phyloP scores from a whole-genome alignment of 1,140 invertebrate genomes.

The Drosophila subpulchrella region DNA sequence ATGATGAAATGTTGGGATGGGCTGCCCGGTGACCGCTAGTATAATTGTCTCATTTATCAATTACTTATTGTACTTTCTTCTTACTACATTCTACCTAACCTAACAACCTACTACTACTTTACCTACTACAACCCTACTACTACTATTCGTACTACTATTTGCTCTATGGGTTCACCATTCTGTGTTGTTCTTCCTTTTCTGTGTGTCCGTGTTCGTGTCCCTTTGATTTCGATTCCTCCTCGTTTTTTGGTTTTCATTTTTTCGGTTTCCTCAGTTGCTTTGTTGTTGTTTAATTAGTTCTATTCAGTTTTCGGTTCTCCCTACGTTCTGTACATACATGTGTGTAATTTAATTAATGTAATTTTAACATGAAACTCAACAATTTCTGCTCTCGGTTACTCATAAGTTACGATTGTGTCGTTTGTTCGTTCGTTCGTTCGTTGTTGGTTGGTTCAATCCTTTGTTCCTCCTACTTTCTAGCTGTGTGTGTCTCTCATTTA shows the following conservation, averaged over 20 bases:
- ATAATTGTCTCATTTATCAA: constrained; percentile 84
- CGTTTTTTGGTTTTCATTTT: constrained; percentile 10
- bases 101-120: constrained; percentile 66
- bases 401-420: constrained; percentile 66
- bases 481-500: constrained; percentile 68
- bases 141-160: constrained; percentile 76
- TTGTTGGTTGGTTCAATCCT: constrained; percentile 50
- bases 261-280: constrained; percentile 33
- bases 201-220: constrained; percentile 78
- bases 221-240: constrained; percentile 37
- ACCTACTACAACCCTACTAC: constrained; percentile 61
- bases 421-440: constrained; percentile 36
- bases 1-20: constrained; percentile 85
- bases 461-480: constrained; percentile 55
- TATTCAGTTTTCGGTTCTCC: constrained; percentile 26
- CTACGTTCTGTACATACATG: constrained; percentile 54
- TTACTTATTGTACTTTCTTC: constrained; percentile 82
- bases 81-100: constrained; percentile 79
- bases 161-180: constrained; percentile 76
- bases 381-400: constrained; percentile 80
- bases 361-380: constrained; percentile 83
- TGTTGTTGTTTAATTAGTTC: constrained; percentile 38
- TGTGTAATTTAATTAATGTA: constrained; percentile 81
- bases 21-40: constrained; percentile 85
- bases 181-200: constrained; percentile 71